Conservation (phyloP, 2,888 invertebrate species). For the Zele albiditarsus region DNA sequence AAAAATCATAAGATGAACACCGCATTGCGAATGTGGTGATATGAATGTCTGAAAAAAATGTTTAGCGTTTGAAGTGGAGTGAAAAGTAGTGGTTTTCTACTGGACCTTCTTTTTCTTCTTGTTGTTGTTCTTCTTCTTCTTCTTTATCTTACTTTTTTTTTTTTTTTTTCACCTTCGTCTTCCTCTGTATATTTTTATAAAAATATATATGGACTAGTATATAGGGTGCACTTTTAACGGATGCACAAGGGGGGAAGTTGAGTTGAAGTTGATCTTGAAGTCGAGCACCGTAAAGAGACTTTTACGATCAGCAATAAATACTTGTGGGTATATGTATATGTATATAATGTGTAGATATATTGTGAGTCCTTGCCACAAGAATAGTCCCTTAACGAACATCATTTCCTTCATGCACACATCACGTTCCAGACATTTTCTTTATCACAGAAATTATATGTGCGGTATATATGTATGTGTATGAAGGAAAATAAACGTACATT, state of each 20-base stretch:
- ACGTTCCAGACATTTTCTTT: not conserved
- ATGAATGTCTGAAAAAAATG: too few relatives aligned
- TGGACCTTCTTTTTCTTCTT: too few relatives aligned
- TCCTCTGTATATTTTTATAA: not conserved
- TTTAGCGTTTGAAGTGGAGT: not conserved
- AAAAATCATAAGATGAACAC: too few relatives aligned
- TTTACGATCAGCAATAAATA: constrained; percentile 53
- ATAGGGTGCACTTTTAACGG: constrained; percentile 33
- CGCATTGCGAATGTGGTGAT: too few relatives aligned
- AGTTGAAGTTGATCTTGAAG: constrained; percentile 36
- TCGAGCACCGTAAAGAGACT: constrained; percentile 50
- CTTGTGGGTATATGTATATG: constrained; percentile 39
- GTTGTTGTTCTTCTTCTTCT: too few relatives aligned
- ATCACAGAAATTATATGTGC: too few relatives aligned
- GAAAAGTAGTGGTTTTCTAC: constrained; percentile 17
- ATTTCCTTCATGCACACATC: constrained; percentile 31
- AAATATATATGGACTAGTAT: not conserved
- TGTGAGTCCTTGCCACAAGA: constrained; percentile 23
- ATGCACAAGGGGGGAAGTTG: constrained; percentile 30
- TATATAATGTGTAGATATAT: constrained; percentile 16
- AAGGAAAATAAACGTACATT: too few relatives aligned
- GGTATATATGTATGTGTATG: too few relatives aligned
- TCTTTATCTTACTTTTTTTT: constrained; percentile 21
- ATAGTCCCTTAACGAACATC: constrained; percentile 49
- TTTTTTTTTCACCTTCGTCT: constrained; percentile 19